Evolutionary conservation across 2,113 vertebrate species (phyloP).

Genomic region (Passer montanus): DNA sequence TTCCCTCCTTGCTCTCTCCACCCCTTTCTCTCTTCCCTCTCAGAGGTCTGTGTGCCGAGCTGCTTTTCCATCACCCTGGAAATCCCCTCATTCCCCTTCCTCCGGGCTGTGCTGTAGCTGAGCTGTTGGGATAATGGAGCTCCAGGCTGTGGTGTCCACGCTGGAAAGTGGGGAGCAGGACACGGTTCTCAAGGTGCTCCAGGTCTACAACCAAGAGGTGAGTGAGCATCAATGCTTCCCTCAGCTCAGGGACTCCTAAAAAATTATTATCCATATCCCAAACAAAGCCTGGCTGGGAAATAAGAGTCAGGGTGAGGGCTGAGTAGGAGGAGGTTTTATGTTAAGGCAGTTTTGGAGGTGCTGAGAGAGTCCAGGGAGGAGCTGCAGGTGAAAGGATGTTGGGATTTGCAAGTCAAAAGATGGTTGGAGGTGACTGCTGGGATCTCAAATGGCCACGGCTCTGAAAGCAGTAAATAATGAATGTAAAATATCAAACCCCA

Average conservation of each 20-base stretch:
- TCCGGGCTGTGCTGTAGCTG: not conserved
- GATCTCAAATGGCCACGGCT: fast-evolving
- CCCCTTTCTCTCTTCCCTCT: not conserved
- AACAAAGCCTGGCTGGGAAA: not conserved
- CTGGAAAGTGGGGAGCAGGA: slow-evolving; percentile 85
- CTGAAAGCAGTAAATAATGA: not conserved
- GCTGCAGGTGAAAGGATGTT: not conserved
- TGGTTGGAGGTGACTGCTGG: not conserved
- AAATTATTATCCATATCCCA: not conserved
- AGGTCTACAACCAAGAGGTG: slow-evolving; percentile 82
- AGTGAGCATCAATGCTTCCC: not conserved
- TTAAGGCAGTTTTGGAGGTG: not conserved
- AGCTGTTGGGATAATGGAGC: slow-evolving; percentile 79
- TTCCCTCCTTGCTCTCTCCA: not conserved
- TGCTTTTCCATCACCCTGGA: not conserved
- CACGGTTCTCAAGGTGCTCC: slow-evolving; percentile 76
- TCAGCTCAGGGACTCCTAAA: not conserved
- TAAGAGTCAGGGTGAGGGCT: not conserved
- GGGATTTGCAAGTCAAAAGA: slow-evolving; percentile 32
- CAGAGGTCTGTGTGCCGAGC: not conserved
- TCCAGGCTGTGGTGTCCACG: slow-evolving; percentile 77
- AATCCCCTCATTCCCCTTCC: not conserved
- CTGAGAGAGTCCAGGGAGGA: not conserved
- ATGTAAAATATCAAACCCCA: not conserved
- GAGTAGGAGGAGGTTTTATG: not conserved